Percentiles rank a stretch among this genome's conserved stretches.
Conservation (phyloP, 2,113 vertebrate species). For the Silurus asotus region DNA sequence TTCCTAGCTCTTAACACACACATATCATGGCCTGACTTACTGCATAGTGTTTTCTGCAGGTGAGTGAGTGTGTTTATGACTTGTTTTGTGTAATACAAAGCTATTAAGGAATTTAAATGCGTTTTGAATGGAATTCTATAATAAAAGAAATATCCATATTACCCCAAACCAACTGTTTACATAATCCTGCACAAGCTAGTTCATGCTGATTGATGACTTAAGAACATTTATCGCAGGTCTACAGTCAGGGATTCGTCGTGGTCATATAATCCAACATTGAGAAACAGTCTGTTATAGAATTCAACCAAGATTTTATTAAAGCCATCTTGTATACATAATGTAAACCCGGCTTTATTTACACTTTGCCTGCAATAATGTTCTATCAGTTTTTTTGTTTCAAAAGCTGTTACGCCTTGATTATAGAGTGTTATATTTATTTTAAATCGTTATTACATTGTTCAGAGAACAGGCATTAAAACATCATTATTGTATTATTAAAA, state of each 20-base stretch:
- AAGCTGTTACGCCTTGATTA: conserved; percentile 7
- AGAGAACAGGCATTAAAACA: conserved; percentile 29
- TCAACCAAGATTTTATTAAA: neutral
- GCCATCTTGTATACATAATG: neutral
- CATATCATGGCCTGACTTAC: too few relatives aligned
- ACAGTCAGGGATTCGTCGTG: neutral
- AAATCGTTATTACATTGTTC: conserved; percentile 33
- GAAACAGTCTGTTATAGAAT: neutral
- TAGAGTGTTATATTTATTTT: neutral
- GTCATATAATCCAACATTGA: neutral
- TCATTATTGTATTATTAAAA: conserved; percentile 27
- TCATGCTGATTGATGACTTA: neutral
- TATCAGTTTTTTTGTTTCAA: neutral
- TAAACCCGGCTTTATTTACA: neutral
- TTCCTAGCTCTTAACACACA: too few relatives aligned
- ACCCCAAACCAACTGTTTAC: neutral
- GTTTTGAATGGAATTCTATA: too few relatives aligned
- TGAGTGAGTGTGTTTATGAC: too few relatives aligned
- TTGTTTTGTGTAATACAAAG: too few relatives aligned
- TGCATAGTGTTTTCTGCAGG: too few relatives aligned
- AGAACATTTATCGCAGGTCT: neutral
- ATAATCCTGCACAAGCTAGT: neutral
- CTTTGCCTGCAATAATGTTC: neutral
- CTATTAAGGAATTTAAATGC: too few relatives aligned
- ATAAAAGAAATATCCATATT: neutral